phyloP scores from a whole-genome alignment of 2,797 vertebrate genomes.

The Rhabdomys pumilio region DNA sequence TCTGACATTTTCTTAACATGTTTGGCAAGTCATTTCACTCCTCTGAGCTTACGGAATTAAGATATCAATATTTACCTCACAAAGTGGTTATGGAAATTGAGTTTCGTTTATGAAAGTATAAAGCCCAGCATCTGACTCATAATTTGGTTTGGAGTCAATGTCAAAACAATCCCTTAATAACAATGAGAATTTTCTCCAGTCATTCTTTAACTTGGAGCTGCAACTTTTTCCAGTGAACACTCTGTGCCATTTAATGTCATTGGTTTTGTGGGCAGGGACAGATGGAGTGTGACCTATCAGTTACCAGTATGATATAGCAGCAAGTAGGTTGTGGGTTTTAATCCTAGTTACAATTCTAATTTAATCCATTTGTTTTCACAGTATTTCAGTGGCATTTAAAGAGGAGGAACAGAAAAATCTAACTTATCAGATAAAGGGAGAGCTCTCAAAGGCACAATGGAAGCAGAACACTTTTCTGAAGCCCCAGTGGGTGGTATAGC shows the following conservation, averaged over 20 bases:
- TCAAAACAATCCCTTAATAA: not conserved
- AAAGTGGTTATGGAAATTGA: constrained; percentile 63
- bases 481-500: constrained; percentile 22
- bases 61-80: constrained; percentile 59
- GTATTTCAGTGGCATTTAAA: constrained; percentile 68
- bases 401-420: constrained; percentile 37
- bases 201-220: constrained; percentile 19
- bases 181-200: constrained; percentile 36
- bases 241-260: not conserved
- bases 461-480: constrained; percentile 58
- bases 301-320: constrained; percentile 30
- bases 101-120: constrained; percentile 61
- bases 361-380: constrained; percentile 40
- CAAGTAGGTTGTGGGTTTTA: constrained; percentile 35
- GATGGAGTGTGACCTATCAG: not conserved
- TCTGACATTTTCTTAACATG: constrained; percentile 48
- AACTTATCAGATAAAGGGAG: constrained; percentile 19
- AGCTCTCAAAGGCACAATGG: constrained; percentile 13
- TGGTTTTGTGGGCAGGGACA: not conserved
- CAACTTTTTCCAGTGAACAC: not conserved
- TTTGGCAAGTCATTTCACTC: constrained; percentile 59
- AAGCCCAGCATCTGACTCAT: not conserved
- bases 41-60: constrained; percentile 47
- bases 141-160: constrained; percentile 44
- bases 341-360: constrained; percentile 48